Base-by-base conservation (phyloP, 2,888 invertebrate species). In the Buathra laborator region DNA sequence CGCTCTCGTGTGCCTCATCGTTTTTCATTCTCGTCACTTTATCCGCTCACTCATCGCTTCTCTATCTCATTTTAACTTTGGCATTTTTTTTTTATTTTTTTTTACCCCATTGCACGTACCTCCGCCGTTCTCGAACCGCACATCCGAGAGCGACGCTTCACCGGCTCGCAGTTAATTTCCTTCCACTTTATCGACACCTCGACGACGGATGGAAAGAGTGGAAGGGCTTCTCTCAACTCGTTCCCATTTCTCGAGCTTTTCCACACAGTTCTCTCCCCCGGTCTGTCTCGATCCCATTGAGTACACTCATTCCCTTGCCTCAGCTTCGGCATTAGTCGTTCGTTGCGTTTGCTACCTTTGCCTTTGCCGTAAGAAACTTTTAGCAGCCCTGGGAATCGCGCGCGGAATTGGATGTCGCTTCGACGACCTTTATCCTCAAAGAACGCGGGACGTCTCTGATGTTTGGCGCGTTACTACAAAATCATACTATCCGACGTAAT, bases 161-260 rank as follows among this genome's bases (percentile, higher is more conserved):
- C 51, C 19, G 76, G 51, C 51, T 51, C 81, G 72, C 24, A 64
- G 74, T 59, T 66, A 51, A 68, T 43, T 74, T 81, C 53, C 67
- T 46, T 68, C 81, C 76, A 76, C 67, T 76, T 76, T 72, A 81
- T 67, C 72, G 67, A 74, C 81, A 72, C 81, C 66, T 72, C 56
- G 66, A 76, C 66, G 76, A 66, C 76, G 53, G 76, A 64, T 51
- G 12, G 66, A 76, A 66, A 66, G 76, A 14, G 48, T 16, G 51
- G 62, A 66, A 43, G n/a, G 43, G 19, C 24, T 75, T 75, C 51
- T 51, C 62, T 29, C 62, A 29, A 6, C 51, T 62, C 59, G 9
- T 66, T 37, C 76, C n/a, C 64, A n/a, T 44, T 53, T 53, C 66
- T 51, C 64, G 51, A 29, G 48, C 32, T 19, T 75, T 74, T 62